A percentile compares a stretch with the other conserved stretches of the same genome.
phyloP scores from a whole-genome alignment of 2,113 vertebrate genomes.

The Pagrus major region DNA sequence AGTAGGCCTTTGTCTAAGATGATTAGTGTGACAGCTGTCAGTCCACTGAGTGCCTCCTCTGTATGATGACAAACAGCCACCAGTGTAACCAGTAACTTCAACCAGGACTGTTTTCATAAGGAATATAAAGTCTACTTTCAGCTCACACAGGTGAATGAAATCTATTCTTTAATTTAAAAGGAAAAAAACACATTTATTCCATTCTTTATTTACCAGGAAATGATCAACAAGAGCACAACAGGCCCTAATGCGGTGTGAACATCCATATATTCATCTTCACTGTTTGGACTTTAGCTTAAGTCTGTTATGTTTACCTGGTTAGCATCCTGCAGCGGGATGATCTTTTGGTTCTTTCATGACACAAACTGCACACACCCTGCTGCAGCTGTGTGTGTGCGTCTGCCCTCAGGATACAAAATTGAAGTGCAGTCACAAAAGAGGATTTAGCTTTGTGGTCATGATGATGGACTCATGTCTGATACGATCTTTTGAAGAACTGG shows the following conservation, averaged over 20 bases:
- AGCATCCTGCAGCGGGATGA: background rate
- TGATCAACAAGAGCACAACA: background rate
- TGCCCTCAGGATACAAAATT: conserved; percentile 54
- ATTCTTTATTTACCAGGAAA: background rate
- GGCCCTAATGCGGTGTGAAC: background rate
- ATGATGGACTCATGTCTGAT: background rate
- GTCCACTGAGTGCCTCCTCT: background rate
- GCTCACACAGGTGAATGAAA: no score
- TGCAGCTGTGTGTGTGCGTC: conserved; percentile 1
- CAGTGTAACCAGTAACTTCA: background rate
- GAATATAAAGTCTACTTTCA: background rate
- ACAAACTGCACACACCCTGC: conserved; percentile 42
- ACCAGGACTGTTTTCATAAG: background rate
- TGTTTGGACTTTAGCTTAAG: background rate
- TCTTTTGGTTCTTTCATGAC: background rate
- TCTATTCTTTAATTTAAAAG: no score
- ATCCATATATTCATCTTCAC: background rate
- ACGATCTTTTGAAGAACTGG: background rate
- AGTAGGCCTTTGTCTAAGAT: background rate
- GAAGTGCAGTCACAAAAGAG: conserved; percentile 4
- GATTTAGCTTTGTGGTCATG: background rate
- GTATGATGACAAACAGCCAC: background rate
- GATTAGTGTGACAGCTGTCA: background rate
- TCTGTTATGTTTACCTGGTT: background rate
- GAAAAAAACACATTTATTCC: no score